Percentiles rank a stretch among this genome's conserved stretches.
Evolutionary conservation across 2,797 vertebrate genomes (phyloP).

Genomic region (Phylloscopus collybita): DNA sequence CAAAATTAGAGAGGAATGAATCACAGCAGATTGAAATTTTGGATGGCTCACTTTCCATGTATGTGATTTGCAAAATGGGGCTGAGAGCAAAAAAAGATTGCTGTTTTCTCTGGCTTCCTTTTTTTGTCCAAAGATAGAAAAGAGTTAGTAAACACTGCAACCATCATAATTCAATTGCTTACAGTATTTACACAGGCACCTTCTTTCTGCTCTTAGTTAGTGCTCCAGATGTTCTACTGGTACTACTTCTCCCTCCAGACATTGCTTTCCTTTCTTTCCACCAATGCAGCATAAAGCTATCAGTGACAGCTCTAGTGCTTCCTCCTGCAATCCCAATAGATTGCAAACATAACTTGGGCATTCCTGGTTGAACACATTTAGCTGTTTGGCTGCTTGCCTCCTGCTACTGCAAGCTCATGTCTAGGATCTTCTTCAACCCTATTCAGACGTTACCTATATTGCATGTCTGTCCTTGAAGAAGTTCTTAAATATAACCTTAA

Average conservation of each 20-base stretch:
- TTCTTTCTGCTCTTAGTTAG: background rate
- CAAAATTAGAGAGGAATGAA: slow-evolving; percentile 13
- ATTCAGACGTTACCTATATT: background rate
- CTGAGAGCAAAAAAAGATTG: background rate
- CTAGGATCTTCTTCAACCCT: background rate
- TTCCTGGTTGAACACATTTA: background rate
- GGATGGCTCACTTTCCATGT: background rate
- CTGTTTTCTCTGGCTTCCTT: background rate
- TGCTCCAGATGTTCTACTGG: background rate
- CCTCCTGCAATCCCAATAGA: background rate
- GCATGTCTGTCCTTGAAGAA: background rate
- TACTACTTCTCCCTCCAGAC: background rate
- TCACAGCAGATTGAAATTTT: background rate
- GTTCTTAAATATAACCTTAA: background rate
- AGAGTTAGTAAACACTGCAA: background rate
- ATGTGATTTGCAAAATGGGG: background rate
- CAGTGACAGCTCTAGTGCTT: background rate
- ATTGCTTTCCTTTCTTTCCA: background rate
- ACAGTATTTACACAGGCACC: background rate
- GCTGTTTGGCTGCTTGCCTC: background rate
- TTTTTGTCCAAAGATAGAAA: background rate
- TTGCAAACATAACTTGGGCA: background rate
- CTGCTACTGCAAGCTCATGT: background rate
- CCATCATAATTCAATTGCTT: background rate
- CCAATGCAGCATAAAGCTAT: background rate